Percentiles rank a stretch among this genome's conserved stretches.
Conservation (phyloP, 2,113 vertebrate genomes). For the Atlantisia rogersi region DNA sequence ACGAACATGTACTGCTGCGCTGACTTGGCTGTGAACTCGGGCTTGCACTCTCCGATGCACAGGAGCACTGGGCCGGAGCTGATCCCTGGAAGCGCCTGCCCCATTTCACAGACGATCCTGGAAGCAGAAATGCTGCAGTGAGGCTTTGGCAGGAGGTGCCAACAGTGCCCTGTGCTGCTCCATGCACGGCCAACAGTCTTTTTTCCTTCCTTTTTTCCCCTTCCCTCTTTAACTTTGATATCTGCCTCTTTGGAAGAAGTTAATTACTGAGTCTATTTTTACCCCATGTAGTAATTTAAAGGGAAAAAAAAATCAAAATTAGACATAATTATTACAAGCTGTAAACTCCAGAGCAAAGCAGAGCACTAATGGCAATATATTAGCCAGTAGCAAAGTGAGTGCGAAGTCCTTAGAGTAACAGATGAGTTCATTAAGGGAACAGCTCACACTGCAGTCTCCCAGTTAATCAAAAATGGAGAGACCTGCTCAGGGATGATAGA, state of each 20-base stretch:
- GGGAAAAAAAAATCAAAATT: constrained; percentile 48
- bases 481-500: background rate
- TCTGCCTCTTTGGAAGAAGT: constrained; percentile 56
- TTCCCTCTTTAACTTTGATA: background rate
- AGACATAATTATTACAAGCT: constrained; percentile 74
- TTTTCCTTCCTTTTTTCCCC: background rate
- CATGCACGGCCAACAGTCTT: background rate
- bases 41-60: constrained; percentile 93
- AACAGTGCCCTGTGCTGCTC: background rate
- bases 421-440: constrained; percentile 72
- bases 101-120: constrained; percentile 98
- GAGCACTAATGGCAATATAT: constrained; percentile 73
- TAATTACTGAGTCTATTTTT: constrained; percentile 66
- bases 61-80: constrained; percentile 89
- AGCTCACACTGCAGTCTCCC: constrained; percentile 45
- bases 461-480: constrained; percentile 65
- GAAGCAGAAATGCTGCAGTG: constrained; percentile 12
- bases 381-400: constrained; percentile 59
- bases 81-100: constrained; percentile 78
- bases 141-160: constrained; percentile 5
- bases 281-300: constrained; percentile 53
- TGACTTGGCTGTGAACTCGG: constrained; percentile 91
- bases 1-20: constrained; percentile 91
- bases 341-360: constrained; percentile 62
- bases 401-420: constrained; percentile 36